These are phyloP conservation scores for Pao palembangensis DNA, from an alignment of 2,113 vertebrate genomes.

Conservation along the genomic window DNA sequence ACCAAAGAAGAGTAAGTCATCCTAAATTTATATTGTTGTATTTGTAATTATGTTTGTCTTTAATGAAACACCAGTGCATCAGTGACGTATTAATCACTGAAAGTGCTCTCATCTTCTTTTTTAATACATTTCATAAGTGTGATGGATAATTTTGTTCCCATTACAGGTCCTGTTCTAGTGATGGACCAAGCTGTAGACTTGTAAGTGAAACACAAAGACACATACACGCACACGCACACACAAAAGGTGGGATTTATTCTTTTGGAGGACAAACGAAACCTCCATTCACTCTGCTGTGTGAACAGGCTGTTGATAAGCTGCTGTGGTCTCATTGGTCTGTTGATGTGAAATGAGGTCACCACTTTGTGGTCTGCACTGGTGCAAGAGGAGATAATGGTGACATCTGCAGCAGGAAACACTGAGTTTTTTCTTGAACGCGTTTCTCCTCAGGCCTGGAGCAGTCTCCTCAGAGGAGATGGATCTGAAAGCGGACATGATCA, in stretches of 20 bases:
- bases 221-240: constrained; percentile 17
- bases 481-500: constrained; percentile 19
- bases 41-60: not conserved
- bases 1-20: constrained; percentile 55
- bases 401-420: too few species aligned
- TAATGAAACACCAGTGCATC: not conserved
- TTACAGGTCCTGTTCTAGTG: constrained; percentile 30
- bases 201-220: constrained; percentile 38
- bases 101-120: not conserved
- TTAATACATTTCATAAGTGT: not conserved
- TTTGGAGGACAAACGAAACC: not conserved
- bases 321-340: not conserved
- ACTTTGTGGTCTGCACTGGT: not conserved
- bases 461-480: constrained; percentile 17
- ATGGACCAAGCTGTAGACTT: constrained; percentile 2
- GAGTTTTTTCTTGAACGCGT: not conserved
- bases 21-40: not conserved
- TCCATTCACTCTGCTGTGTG: not conserved
- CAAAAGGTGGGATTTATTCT: too few species aligned
- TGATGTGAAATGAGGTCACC: not conserved
- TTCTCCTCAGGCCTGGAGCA: constrained; percentile 33
- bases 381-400: not conserved
- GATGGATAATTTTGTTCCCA: constrained; percentile 4
- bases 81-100: not conserved
- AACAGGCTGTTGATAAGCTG: not conserved